Conservation (phyloP, 2,888 invertebrate genomes). For the Camptogramma bilineatum region DNA sequence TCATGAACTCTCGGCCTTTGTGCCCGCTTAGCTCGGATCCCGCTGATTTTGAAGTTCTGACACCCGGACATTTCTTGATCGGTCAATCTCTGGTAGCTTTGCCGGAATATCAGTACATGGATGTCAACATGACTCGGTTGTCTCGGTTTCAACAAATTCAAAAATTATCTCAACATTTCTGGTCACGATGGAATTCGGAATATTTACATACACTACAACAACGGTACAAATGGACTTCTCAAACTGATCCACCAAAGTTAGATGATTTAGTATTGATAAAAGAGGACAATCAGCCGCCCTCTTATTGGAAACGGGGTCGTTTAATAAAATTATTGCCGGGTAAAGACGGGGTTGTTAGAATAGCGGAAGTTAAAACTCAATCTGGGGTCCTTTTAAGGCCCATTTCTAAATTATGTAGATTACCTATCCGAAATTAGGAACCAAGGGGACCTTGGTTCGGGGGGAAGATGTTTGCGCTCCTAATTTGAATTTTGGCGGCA, state of each 20-base stretch:
- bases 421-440: neutral
- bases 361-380: neutral
- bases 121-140: neutral
- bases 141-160: conserved; percentile 17
- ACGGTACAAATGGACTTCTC: conserved; percentile 12
- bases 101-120: conserved; percentile 6
- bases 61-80: conserved; percentile 13
- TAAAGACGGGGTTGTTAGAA: neutral
- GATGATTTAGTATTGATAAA: conserved; percentile 12
- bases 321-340: neutral
- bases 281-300: conserved; percentile 10
- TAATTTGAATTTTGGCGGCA: too few relatives aligned
- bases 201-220: conserved; percentile 3
- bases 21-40: neutral
- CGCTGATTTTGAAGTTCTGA: conserved; percentile 7
- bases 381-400: neutral
- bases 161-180: conserved; percentile 7
- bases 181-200: conserved; percentile 7
- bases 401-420: neutral
- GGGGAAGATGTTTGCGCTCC: too few relatives aligned
- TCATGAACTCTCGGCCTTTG: conserved; percentile 12
- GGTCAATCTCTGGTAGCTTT: conserved; percentile 17
- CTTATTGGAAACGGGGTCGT: conserved; percentile 9
- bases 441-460: too few relatives aligned
- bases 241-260: neutral